phyloP scores from a whole-genome alignment of 2,888 invertebrate species.

The Andrena chrysosceles region DNA sequence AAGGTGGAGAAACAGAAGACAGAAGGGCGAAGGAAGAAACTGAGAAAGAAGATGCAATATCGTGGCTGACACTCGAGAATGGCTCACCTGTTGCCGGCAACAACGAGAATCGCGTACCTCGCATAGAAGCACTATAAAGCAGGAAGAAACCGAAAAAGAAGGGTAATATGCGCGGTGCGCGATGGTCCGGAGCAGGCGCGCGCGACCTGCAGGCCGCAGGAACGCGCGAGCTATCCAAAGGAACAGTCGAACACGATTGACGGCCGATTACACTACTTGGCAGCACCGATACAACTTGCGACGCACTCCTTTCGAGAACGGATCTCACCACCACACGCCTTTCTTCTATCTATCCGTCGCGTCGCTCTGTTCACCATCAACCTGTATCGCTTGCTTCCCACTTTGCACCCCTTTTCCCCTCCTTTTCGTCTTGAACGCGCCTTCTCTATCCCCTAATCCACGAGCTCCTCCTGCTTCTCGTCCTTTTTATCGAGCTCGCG shows the following conservation, averaged over 20 bases:
- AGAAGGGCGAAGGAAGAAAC: background rate
- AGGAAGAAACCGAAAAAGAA: slow-evolving; percentile 48
- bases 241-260: slow-evolving; percentile 30
- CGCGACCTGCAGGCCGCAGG: slow-evolving; percentile 3
- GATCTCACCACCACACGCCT: background rate
- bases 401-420: background rate
- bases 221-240: slow-evolving; percentile 47
- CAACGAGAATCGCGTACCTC: slow-evolving; percentile 49
- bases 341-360: background rate
- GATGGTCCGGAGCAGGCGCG: slow-evolving; percentile 50
- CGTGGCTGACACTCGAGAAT: slow-evolving; percentile 20
- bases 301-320: background rate
- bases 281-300: slow-evolving; percentile 8
- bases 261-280: slow-evolving; percentile 1
- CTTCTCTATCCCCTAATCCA: background rate
- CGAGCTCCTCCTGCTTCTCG: no score
- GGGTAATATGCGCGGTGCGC: slow-evolving; percentile 53
- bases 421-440: background rate
- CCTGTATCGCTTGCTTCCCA: background rate
- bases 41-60: slow-evolving; percentile 10
- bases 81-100: slow-evolving; percentile 73
- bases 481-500: background rate
- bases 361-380: no score
- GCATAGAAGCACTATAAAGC: slow-evolving; percentile 39
- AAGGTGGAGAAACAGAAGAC: background rate